Base-by-base conservation (phyloP, 1,140 invertebrate species). In the Solen grandis region DNA sequence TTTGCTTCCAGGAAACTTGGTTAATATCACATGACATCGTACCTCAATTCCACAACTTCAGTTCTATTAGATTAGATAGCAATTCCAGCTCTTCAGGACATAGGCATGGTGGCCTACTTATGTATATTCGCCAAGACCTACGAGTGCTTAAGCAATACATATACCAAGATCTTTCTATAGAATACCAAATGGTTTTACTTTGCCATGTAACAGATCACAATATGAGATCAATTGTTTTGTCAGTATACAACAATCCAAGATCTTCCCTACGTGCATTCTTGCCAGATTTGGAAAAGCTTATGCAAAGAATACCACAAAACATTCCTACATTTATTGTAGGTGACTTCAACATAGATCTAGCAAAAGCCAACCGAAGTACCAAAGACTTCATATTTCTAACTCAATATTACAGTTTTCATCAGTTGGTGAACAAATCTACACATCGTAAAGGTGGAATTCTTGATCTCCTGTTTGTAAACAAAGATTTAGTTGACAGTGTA, bases 391-490 rank as follows among this genome's bases (percentile, higher is more conserved):
- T 19, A 5, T 29, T 22, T 55, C 57, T 65, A n/a, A 13, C 22
- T 25, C 8, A 41, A 2, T 65, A 65, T 36, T 65, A 65, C 41
- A 2, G n/a, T 22, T 65, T 36, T 38, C 33, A 16, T 2, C 31
- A 3, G 5, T 65, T 22, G 25, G 27, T 65, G 22, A 5, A 38
- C 4, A 41, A 31, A 36, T 36, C 62, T 4, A 65, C 62, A 2
- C 62, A 65, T 65, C 35, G 62, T 31, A 65, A 41, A 65, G 62
- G 62, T 36, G 62, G 62, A 16, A 3, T 36, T 36, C 31, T 65
- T 14, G 62, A 65, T 38, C 27, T 36, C 22, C 27, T 65, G 10
- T 36, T 36, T 59, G 57, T 59, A 19, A 27, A 59, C 19, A 16
- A 31, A 31, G 5, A 19, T 19, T 55, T 27, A 4, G 19, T 22